These are phyloP conservation scores for Ectemnius continuus DNA, from an alignment of 2,888 invertebrate species.

Conservation along the genomic window DNA sequence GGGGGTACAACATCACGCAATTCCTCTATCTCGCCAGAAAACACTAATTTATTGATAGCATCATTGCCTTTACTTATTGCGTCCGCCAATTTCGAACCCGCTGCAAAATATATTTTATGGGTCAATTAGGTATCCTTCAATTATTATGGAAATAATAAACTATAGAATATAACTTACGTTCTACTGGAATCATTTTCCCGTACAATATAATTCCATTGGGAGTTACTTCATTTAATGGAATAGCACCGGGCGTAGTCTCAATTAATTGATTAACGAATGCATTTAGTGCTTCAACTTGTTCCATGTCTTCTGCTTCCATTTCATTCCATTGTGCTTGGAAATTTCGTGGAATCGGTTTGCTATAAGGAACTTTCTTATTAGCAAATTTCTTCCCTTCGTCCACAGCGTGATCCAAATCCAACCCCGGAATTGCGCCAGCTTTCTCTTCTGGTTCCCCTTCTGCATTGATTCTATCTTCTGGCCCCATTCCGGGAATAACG, in stretches of 20 bases:
- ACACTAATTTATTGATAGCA: slow-evolving; percentile 87
- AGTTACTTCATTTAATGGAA: slow-evolving; percentile 87
- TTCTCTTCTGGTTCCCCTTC: slow-evolving; percentile 74
- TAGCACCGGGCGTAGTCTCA: slow-evolving; percentile 88
- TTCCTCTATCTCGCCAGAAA: slow-evolving; percentile 90
- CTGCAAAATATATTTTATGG: slow-evolving; percentile 71
- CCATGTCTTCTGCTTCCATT: slow-evolving; percentile 80
- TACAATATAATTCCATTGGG: slow-evolving; percentile 90
- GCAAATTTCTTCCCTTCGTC: slow-evolving; percentile 84
- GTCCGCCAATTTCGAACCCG: slow-evolving; percentile 87
- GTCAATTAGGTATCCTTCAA: background rate
- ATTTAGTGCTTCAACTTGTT: slow-evolving; percentile 79
- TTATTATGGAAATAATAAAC: background rate
- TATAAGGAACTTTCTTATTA: slow-evolving; percentile 93
- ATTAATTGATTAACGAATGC: slow-evolving; percentile 87
- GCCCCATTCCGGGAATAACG: slow-evolving; percentile 98
- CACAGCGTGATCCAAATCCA: slow-evolving; percentile 88
- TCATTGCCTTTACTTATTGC: slow-evolving; percentile 89
- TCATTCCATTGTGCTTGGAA: slow-evolving; percentile 99
- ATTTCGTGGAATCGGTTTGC: slow-evolving; percentile 96
- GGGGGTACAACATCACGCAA: slow-evolving; percentile 88
- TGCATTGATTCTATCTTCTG: slow-evolving; percentile 92
- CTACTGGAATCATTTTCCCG: slow-evolving; percentile 89
- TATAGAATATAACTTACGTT: slow-evolving; percentile 79
- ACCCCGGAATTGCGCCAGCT: slow-evolving; percentile 87